Evolutionary conservation across 2,888 invertebrate species (phyloP), one percentile per base, ranked within the genome.

Genomic region (Macaria liturata): DNA sequence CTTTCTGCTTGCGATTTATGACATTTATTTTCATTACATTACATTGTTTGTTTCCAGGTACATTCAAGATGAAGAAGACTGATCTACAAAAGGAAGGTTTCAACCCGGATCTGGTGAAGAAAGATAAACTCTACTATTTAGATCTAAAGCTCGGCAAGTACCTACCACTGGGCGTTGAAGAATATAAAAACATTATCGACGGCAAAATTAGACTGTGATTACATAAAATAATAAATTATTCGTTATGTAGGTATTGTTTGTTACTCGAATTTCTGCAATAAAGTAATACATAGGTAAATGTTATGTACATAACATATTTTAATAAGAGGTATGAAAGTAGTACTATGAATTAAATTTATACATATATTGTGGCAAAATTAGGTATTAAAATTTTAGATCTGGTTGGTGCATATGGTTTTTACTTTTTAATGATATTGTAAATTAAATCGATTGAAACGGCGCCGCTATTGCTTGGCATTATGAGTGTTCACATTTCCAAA

Each of bases 61-160:
- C 99, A 34, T 99, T 97, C 84, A 99, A 99, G 92, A 92, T 99
- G 88, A 97, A 97, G 91, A 99, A 99, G 88, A 95, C 95, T 48
- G 97, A 98, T 80, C 93, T 99, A 50, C 97, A 98, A 83, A 96
- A 96, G 59, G 97, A 98, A 70, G 97, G 97, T 5, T 99, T 95
- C 80, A 94, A 99, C 80, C 95, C 96, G 3, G 90, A 87, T 57
- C 76, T 92, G 65, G 93, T 95, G 57, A 94, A 93, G 62, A 78
- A 76, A 5, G 98, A 99, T 80, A 94, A 94, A 74, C 78, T 99
- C 46, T 98, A 95, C 88, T 98, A 97, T 80, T 90, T 96, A 76
- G 95, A 95, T 73, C 69, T 92, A 6, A 94, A 94, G 73, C 84
- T 88, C 34, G 95, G 95, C 32, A 90, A 90, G 64, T 98, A 98